Conservation (phyloP, 2,113 vertebrate genomes). For the Ceyx melanurus region DNA sequence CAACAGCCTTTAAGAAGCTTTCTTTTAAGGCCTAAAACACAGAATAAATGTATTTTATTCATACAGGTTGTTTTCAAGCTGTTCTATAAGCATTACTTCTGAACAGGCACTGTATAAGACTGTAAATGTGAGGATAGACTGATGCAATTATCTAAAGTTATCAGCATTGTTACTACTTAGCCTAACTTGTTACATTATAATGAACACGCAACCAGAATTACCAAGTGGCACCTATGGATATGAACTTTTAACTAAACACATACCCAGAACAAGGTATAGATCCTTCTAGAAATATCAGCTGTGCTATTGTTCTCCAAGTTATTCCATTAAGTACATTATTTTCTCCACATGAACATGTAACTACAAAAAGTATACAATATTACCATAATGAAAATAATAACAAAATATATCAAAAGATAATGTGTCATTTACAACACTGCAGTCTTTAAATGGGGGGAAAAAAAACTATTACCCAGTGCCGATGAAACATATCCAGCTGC, state of each 20-base stretch:
- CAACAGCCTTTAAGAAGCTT: slow-evolving; percentile 96
- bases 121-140: background rate
- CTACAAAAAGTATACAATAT: background rate
- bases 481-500: slow-evolving; percentile 91
- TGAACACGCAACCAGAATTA: background rate
- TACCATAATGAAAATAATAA: background rate
- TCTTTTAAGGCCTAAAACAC: slow-evolving; percentile 88
- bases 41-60: background rate
- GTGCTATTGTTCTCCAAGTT: background rate
- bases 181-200: background rate
- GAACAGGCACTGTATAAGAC: background rate
- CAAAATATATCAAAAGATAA: background rate
- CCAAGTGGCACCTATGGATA: background rate
- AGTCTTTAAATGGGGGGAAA: background rate
- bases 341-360: background rate
- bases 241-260: background rate
- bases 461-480: slow-evolving; percentile 86
- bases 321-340: background rate
- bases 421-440: background rate
- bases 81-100: background rate
- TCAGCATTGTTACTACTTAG: background rate
- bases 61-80: background rate
- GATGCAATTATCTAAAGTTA: background rate
- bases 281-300: background rate
- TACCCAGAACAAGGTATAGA: background rate